Conservation (phyloP, 2,888 invertebrate genomes). For the Paralinhomoeus sp. region DNA sequence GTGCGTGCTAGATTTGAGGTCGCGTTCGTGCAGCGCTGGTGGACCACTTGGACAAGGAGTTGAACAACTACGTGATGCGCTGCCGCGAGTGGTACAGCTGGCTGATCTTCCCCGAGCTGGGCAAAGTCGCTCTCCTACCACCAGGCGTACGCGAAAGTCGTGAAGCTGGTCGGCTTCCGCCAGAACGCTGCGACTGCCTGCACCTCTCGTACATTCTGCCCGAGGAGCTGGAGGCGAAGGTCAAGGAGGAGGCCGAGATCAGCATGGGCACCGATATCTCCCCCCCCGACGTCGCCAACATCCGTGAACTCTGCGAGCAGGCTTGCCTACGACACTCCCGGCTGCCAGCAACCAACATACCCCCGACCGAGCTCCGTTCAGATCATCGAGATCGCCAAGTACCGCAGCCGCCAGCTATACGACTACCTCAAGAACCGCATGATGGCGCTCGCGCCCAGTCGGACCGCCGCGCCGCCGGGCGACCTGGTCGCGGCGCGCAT, state of each 20-base stretch:
- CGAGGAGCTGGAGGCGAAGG: slow-evolving; percentile 69
- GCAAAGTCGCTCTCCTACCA: slow-evolving; percentile 88
- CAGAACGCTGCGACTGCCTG: slow-evolving; percentile 53
- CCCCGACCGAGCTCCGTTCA: no score
- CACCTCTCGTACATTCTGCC: slow-evolving; percentile 79
- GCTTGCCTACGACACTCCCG: no score
- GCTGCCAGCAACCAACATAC: background rate
- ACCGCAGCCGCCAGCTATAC: slow-evolving; percentile 52
- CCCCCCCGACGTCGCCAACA: slow-evolving; percentile 75
- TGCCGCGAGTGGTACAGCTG: slow-evolving; percentile 88
- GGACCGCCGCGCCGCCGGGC: slow-evolving; percentile 79
- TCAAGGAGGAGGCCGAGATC: slow-evolving; percentile 88
- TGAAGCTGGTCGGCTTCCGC: slow-evolving; percentile 41
- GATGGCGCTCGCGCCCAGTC: slow-evolving; percentile 94
- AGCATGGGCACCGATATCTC: slow-evolving; percentile 99
- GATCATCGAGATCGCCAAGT: slow-evolving; percentile 70
- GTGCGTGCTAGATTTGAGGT: background rate
- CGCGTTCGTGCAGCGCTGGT: slow-evolving; percentile 38
- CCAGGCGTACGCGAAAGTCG: slow-evolving; percentile 51
- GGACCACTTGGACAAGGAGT: slow-evolving; percentile 89
- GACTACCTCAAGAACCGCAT: slow-evolving; percentile 81
- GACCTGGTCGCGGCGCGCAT: slow-evolving; percentile 88
- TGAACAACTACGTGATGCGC: slow-evolving; percentile 95
- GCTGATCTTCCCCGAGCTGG: slow-evolving; percentile 96
- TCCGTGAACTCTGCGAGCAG: slow-evolving; percentile 73